phyloP scores from a whole-genome alignment of 2,888 invertebrate species.

The Xestia ashworthii region DNA sequence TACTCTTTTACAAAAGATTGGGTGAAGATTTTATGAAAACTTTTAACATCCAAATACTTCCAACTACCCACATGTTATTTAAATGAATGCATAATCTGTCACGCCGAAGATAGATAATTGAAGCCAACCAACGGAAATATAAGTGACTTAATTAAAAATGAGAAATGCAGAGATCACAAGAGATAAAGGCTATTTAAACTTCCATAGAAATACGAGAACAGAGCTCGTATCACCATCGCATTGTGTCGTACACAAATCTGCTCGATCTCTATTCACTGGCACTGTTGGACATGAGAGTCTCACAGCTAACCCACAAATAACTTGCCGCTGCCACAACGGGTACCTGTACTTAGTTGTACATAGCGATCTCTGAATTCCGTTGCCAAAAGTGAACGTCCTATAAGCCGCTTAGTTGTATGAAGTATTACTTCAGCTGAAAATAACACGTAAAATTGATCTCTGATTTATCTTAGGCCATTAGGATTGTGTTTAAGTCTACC shows the following conservation, averaged over 20 bases:
- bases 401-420: conserved; percentile 28
- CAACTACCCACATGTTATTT: neutral
- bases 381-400: conserved; percentile 17
- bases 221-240: neutral
- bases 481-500: neutral
- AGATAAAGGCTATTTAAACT: neutral
- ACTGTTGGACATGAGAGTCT: neutral
- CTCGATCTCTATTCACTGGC: neutral
- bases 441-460: neutral
- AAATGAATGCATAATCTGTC: neutral
- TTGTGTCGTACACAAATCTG: neutral
- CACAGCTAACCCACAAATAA: neutral
- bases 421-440: neutral
- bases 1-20: neutral
- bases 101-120: neutral
- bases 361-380: neutral
- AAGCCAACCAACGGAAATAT: neutral
- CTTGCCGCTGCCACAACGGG: neutral
- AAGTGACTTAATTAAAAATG: neutral
- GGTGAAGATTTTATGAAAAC: neutral
- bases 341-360: neutral
- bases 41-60: neutral
- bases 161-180: neutral
- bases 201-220: neutral
- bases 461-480: neutral